Evolutionary conservation across 1,140 invertebrate genomes (phyloP).

Genomic region (Globodera rostochiensis): DNA sequence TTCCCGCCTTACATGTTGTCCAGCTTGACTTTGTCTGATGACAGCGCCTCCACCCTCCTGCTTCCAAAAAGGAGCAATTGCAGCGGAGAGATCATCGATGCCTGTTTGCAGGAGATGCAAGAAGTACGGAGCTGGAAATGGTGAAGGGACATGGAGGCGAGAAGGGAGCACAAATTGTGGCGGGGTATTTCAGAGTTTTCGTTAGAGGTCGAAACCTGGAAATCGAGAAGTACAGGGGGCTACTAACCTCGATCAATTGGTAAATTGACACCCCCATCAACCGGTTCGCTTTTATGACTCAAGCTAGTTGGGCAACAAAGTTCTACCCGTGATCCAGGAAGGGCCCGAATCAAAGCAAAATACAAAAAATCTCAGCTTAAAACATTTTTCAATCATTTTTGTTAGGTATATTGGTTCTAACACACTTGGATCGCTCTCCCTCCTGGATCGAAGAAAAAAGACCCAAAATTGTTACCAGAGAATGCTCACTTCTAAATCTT

Average conservation of each 20-base stretch:
- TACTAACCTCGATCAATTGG: not conserved
- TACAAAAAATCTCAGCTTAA: no score
- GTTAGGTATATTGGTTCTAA: no score
- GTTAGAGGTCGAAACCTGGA: constrained; percentile 21
- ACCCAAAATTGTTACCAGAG: not conserved
- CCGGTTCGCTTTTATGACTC: no score
- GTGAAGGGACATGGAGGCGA: constrained; percentile 27
- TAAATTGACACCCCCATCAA: not conserved
- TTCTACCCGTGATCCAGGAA: no score
- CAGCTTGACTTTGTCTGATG: constrained; percentile 72
- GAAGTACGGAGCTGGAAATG: constrained; percentile 79
- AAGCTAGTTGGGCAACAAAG: no score
- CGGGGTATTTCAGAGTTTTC: constrained; percentile 33
- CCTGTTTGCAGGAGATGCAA: constrained; percentile 94
- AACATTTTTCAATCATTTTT: no score
- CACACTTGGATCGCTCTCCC: no score
- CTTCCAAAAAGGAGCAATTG: constrained; percentile 88
- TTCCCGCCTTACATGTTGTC: constrained; percentile 76
- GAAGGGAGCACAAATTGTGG: constrained; percentile 27
- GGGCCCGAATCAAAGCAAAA: no score
- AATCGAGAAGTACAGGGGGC: constrained; percentile 24
- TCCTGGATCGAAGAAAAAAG: not conserved
- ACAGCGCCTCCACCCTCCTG: constrained; percentile 77
- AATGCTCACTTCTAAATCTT: constrained; percentile 1
- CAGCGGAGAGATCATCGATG: constrained; percentile 91